phyloP scores from a whole-genome alignment of 2,797 vertebrate genomes.

The Rhinophrynus dorsalis region DNA sequence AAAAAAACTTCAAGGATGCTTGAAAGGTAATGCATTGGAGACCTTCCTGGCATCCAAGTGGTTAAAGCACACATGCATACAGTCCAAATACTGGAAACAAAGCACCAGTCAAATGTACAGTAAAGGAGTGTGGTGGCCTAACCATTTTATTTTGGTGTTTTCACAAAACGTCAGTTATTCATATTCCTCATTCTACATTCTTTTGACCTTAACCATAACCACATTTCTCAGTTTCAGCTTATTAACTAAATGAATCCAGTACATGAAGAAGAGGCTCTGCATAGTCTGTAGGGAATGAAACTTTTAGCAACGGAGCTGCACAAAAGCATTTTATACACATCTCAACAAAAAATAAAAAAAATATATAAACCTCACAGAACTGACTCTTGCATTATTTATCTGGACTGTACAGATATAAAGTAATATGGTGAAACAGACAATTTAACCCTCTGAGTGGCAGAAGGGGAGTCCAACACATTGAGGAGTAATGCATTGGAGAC shows the following conservation, averaged over 20 bases:
- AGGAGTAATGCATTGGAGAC: too few relatives aligned
- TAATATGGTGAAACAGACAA: background rate
- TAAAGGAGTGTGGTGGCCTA: background rate
- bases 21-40: too few relatives aligned
- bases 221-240: slow-evolving; percentile 1
- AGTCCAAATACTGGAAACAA: too few relatives aligned
- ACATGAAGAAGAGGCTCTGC: background rate
- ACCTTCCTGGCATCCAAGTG: too few relatives aligned
- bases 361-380: background rate
- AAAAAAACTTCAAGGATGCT: too few relatives aligned
- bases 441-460: too few relatives aligned
- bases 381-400: background rate
- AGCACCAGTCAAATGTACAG: background rate
- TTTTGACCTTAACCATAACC: background rate
- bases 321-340: too few relatives aligned
- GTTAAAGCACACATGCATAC: too few relatives aligned
- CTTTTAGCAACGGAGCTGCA: too few relatives aligned
- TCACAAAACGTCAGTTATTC: background rate
- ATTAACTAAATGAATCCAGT: background rate
- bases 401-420: background rate
- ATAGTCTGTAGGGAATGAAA: too few relatives aligned
- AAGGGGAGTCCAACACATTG: too few relatives aligned
- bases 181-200: background rate
- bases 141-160: background rate
- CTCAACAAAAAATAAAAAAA: background rate